Evolutionary conservation across 2,113 vertebrate species (phyloP).

Genomic region (Gymnocephalus cernua): DNA sequence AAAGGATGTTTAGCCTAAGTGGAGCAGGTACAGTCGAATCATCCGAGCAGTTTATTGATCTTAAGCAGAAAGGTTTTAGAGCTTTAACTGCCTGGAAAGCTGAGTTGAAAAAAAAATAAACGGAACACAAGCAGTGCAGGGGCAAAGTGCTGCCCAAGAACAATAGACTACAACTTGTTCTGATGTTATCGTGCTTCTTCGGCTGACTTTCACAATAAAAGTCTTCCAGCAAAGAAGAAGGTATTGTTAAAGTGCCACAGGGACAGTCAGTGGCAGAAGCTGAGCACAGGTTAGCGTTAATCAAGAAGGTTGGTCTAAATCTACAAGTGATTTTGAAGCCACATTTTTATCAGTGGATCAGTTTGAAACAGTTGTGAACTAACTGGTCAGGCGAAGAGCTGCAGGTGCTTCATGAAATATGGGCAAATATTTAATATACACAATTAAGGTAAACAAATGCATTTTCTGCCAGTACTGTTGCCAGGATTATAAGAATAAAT

Average conservation of each 20-base stretch:
- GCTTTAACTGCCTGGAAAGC: not conserved
- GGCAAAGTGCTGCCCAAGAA: not conserved
- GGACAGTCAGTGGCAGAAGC: not conserved
- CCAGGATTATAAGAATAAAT: not conserved
- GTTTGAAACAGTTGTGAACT: not conserved
- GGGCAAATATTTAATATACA: too few species aligned
- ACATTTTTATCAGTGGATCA: not conserved
- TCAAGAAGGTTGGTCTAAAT: not conserved
- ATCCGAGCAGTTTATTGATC: not conserved
- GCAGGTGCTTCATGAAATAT: not conserved
- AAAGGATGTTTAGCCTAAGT: conserved; percentile 1
- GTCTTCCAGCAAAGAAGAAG: not conserved
- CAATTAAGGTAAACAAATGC: not conserved
- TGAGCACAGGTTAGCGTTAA: not conserved
- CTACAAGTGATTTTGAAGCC: not conserved
- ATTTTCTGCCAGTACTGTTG: not conserved
- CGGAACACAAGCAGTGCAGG: not conserved
- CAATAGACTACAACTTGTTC: not conserved
- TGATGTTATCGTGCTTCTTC: not conserved
- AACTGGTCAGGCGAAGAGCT: not conserved
- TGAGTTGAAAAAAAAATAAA: not conserved
- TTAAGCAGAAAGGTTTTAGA: not conserved
- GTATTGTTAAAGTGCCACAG: not conserved
- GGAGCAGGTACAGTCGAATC: not conserved
- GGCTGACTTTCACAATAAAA: not conserved